Conservation (phyloP, 1,140 invertebrate genomes). For the Neoseiulus cucumeris region DNA sequence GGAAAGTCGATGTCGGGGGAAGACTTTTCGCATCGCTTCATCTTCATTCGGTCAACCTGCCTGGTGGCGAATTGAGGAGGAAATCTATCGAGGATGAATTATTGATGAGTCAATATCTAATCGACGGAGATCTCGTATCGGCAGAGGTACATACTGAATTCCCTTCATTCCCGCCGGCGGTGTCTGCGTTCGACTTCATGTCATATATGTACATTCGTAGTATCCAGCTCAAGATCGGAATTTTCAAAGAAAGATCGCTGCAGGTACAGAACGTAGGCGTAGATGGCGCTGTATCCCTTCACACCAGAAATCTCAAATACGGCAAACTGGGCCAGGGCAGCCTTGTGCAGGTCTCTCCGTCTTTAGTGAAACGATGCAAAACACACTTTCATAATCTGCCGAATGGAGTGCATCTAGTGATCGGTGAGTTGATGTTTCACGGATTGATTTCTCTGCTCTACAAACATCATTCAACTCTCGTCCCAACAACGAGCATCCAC, state of each 20-base stretch:
- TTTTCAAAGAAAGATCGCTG: too few relatives aligned
- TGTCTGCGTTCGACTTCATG: too few relatives aligned
- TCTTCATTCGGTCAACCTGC: conserved; percentile 84
- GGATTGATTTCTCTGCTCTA: too few relatives aligned
- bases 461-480: too few relatives aligned
- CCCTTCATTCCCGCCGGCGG: too few relatives aligned
- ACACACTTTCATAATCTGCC: conserved; percentile 86
- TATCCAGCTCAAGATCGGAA: conserved; percentile 14
- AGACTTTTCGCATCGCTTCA: conserved; percentile 67
- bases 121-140: conserved; percentile 90
- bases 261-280: conserved; percentile 79
- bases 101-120: conserved; percentile 80
- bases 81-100: conserved; percentile 89
- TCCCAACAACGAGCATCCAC: too few relatives aligned
- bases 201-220: too few relatives aligned
- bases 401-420: conserved; percentile 69
- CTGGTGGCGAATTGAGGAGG: conserved; percentile 79
- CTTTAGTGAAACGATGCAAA: conserved; percentile 78
- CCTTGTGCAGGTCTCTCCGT: conserved; percentile 72
- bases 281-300: conserved; percentile 76
- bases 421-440: conserved; percentile 55
- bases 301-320: conserved; percentile 90
- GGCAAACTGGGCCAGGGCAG: conserved; percentile 79
- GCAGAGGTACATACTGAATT: conserved; percentile 25
- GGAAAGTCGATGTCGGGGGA: conserved; percentile 87